Evolutionary conservation across 2,797 vertebrate genomes (phyloP).

Genomic region (Tokudaia tokunoshimensis): DNA sequence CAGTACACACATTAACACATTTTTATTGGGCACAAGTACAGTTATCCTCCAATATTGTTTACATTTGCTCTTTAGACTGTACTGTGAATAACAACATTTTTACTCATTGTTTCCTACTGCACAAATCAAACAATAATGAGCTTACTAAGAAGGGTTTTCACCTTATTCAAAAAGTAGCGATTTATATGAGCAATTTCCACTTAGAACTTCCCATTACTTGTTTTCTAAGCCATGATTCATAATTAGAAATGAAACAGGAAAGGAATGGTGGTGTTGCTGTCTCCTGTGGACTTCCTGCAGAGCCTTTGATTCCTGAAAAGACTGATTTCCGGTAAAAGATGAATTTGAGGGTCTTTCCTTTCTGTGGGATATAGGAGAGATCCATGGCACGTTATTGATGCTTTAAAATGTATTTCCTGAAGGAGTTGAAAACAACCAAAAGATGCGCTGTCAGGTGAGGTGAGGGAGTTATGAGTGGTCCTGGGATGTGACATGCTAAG

Average conservation of each 20-base stretch:
- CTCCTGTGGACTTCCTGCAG: background rate
- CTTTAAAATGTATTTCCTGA: background rate
- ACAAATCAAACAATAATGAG: background rate
- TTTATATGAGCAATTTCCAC: background rate
- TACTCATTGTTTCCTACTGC: slow-evolving; percentile 7
- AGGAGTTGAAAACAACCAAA: background rate
- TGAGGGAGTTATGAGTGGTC: background rate
- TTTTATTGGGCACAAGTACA: slow-evolving; percentile 35
- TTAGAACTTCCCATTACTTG: background rate
- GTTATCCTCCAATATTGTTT: slow-evolving; percentile 13
- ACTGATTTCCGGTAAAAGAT: slow-evolving; percentile 6
- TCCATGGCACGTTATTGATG: background rate
- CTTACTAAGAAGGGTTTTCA: background rate
- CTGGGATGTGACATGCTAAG: background rate
- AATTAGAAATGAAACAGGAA: slow-evolving; percentile 21
- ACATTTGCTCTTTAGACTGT: background rate
- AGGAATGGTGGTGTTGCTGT: background rate
- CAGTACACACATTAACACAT: background rate
- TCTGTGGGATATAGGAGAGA: background rate
- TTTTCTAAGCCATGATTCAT: slow-evolving; percentile 24
- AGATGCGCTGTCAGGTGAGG: background rate
- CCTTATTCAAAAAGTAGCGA: slow-evolving; percentile 17
- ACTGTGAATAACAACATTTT: background rate
- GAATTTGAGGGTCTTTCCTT: background rate
- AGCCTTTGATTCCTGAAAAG: background rate